Evolutionary conservation across 2,113 vertebrate species (phyloP).

Genomic region (Pithys albifrons): DNA sequence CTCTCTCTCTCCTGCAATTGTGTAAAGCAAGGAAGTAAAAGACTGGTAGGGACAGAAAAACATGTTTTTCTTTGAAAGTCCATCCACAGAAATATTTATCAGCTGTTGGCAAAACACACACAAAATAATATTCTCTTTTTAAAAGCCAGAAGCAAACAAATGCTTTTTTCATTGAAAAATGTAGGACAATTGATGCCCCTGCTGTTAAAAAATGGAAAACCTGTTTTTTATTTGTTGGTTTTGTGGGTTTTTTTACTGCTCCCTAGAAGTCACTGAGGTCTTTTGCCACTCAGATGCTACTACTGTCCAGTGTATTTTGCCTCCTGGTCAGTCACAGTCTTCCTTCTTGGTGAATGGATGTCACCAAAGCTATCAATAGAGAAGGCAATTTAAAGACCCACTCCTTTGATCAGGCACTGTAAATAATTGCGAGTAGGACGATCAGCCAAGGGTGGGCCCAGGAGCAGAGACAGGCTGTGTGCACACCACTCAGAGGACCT

Average conservation of each 20-base stretch:
- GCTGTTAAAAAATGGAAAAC: not conserved
- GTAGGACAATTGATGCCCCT: not conserved
- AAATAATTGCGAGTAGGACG: not conserved
- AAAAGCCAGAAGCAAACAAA: slow-evolving; percentile 29
- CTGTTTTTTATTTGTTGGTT: not conserved
- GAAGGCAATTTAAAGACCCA: not conserved
- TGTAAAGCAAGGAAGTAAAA: slow-evolving; percentile 69
- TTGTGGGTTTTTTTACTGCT: not conserved
- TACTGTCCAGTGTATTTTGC: not conserved
- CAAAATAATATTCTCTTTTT: slow-evolving; percentile 39
- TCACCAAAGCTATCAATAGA: not conserved
- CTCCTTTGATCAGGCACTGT: not conserved
- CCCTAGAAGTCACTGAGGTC: not conserved
- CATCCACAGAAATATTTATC: slow-evolving; percentile 62
- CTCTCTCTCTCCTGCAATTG: slow-evolving; percentile 34
- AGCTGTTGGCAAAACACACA: slow-evolving; percentile 53
- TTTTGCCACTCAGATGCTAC: not conserved
- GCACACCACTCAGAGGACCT: not conserved
- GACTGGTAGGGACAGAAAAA: slow-evolving; percentile 64
- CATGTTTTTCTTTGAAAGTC: slow-evolving; percentile 74
- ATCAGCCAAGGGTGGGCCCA: not conserved
- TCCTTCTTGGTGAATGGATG: not conserved
- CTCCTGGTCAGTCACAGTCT: not conserved
- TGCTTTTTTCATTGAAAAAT: slow-evolving; percentile 36
- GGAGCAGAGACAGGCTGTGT: not conserved